Base-by-base conservation (phyloP, 2,888 invertebrate genomes). In the Neria commutata region DNA sequence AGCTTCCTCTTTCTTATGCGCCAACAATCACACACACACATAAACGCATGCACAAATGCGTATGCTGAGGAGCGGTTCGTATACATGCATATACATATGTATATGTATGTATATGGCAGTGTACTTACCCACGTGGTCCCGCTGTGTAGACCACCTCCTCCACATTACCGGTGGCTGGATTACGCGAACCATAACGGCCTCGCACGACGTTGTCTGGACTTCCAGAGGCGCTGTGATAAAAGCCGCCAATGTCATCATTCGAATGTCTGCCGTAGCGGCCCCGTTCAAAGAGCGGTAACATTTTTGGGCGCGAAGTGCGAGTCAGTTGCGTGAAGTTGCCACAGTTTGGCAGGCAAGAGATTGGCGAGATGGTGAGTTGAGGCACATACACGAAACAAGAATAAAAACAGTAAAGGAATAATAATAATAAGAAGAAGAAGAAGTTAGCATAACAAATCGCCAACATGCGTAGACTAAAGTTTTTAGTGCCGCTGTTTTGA, bases 131-230 rank as follows among this genome's bases (percentile, higher is more conserved):
- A 78, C 90, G 85, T 62, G 89, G 88, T 58, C 91, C 91, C 42
- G 91, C 90, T 8, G 91, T 89, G 75, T 91, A 91, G 45, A 87
- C 84, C 2, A 89, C 89, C 73, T 88, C 87, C 71, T 90, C 89
- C 52, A 89, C 84, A 50, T 85, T 85, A 54, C 90, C 89, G 64
- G 86, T 88, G 62, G 85, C 86, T n/a, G 91, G 89, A 79, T 89
- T 90, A 70, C 89, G 84, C 61, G 88, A 86, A 47, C 91, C 91
- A 76, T 89, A 90, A 76, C 89, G 84, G 55, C 90, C 90, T 60
- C 88, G 86, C 21, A 90, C 90, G 48, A 88, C 85, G 67, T 88
- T 85, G 77, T 88, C 88, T 40, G 86, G 87, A 70, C 87, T 87
- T 29, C 89, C 89, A 59, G 86, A 79, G 58, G 82, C 84, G 64